Conservation (phyloP, 2,113 vertebrate species). For the Puffinus mauretanicus region DNA sequence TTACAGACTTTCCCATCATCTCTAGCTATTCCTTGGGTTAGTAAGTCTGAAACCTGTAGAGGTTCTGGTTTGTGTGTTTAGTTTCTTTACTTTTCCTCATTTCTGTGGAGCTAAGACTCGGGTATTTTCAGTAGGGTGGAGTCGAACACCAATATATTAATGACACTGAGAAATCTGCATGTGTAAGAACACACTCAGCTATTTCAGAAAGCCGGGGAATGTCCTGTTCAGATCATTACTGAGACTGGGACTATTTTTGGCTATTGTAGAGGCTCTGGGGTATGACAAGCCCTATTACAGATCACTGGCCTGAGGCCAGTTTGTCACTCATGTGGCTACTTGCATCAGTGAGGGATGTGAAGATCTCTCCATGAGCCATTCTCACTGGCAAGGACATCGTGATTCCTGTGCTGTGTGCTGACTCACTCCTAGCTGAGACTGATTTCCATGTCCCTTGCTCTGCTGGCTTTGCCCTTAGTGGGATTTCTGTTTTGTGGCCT, state of each 20-base stretch:
- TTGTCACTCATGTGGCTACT: background rate
- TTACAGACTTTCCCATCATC: background rate
- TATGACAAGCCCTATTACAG: background rate
- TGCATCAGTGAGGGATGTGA: background rate
- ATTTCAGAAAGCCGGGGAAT: background rate
- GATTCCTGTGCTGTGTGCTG: background rate
- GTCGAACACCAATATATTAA: background rate
- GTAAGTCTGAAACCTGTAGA: constrained; percentile 6
- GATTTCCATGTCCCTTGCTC: background rate
- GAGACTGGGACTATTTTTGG: background rate
- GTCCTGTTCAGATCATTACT: background rate
- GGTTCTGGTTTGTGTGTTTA: background rate
- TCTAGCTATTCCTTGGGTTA: constrained; percentile 22
- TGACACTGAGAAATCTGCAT: background rate
- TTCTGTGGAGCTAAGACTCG: background rate
- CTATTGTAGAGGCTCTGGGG: background rate
- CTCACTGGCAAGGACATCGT: background rate
- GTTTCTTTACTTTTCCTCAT: background rate
- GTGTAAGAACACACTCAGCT: background rate
- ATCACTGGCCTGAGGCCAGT: background rate
- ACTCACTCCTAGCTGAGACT: background rate
- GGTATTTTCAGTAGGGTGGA: background rate
- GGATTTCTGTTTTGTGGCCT: background rate
- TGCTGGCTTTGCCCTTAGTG: background rate
- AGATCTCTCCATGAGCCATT: background rate